phyloP scores from a whole-genome alignment of 2,797 vertebrate genomes.

The Enteromius unitaeniatus region DNA sequence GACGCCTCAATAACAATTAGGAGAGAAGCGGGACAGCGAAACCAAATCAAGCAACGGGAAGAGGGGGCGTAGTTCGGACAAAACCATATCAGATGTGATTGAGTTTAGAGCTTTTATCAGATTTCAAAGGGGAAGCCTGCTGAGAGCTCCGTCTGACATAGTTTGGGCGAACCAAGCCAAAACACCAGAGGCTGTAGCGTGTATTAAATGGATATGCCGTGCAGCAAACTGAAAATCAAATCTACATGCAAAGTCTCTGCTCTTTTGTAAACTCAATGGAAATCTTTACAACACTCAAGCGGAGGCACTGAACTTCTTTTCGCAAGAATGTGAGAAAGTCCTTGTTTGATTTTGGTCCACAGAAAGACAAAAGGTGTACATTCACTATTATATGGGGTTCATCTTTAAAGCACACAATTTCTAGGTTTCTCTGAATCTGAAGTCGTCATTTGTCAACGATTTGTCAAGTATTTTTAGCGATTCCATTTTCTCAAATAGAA shows the following conservation, averaged over 20 bases:
- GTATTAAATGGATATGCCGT: neutral
- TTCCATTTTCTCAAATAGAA: neutral
- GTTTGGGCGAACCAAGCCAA: slow-evolving; percentile 14
- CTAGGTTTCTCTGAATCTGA: neutral
- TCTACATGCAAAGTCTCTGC: slow-evolving; percentile 1
- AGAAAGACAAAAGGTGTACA: neutral
- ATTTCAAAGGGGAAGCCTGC: slow-evolving; percentile 34
- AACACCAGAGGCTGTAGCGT: slow-evolving; percentile 4
- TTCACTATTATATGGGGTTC: slow-evolving; percentile 29
- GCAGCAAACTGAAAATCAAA: neutral
- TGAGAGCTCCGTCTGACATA: neutral
- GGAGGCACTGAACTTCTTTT: slow-evolving; percentile 4
- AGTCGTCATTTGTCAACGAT: neutral
- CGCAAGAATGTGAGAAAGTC: neutral
- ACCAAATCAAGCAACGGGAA: slow-evolving; percentile 17
- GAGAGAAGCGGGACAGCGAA: neutral
- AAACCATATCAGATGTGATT: slow-evolving; percentile 17
- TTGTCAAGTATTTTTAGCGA: neutral
- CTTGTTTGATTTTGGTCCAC: slow-evolving; percentile 13
- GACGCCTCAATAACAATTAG: slow-evolving; percentile 61
- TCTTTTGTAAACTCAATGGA: neutral
- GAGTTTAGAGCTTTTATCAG: slow-evolving; percentile 35
- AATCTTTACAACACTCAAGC: slow-evolving; percentile 1
- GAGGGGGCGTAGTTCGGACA: neutral
- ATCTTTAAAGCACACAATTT: slow-evolving; percentile 41